phyloP scores from a whole-genome alignment of 2,113 vertebrate species.

The Myrmecophaga tridactyla region DNA sequence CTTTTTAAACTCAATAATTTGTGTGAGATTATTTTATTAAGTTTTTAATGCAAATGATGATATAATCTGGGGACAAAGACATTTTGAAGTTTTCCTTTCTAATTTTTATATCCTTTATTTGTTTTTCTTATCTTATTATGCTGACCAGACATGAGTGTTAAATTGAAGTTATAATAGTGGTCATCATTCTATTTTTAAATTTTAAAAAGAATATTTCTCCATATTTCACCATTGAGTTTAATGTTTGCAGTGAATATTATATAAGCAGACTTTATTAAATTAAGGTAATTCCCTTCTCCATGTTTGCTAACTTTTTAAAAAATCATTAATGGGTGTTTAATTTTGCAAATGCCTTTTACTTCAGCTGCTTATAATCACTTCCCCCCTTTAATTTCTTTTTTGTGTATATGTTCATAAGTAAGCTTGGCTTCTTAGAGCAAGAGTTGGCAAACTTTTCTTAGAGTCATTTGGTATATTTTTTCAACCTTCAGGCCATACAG shows the following conservation, averaged over 20 bases:
- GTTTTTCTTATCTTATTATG: constrained; percentile 11
- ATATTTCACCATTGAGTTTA: background rate
- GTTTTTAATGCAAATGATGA: background rate
- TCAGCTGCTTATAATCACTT: background rate
- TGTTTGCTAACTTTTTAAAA: background rate
- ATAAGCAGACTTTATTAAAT: background rate
- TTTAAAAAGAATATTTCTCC: background rate
- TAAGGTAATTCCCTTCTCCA: background rate
- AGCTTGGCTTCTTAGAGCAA: background rate
- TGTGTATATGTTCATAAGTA: background rate
- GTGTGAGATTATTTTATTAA: background rate
- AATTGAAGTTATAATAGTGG: background rate
- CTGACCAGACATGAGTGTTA: background rate
- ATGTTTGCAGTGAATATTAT: background rate
- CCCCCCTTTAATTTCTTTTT: background rate
- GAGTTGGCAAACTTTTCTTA: background rate
- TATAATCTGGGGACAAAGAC: background rate
- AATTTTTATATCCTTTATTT: background rate
- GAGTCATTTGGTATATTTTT: background rate
- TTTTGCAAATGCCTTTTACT: background rate
- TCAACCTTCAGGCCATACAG: background rate
- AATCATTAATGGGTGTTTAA: background rate
- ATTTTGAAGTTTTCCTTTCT: background rate
- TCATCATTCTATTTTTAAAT: background rate
- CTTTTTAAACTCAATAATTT: background rate